A percentile compares a stretch with the other conserved stretches of the same genome.
Conservation (phyloP, 2,888 invertebrate genomes). For the Eupeodes luniger region DNA sequence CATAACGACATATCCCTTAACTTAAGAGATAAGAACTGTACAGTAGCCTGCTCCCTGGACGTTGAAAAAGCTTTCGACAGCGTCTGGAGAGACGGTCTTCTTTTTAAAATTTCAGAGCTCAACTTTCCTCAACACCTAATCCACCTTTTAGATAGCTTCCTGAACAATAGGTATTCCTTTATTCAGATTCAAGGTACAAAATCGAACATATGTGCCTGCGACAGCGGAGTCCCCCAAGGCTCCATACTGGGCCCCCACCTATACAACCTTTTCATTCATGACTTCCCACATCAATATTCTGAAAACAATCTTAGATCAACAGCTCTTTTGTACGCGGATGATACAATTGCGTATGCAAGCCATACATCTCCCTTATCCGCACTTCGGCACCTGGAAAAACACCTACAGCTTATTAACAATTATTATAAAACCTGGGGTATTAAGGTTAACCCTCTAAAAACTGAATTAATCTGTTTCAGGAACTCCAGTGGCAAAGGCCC, state of each 20-base stretch:
- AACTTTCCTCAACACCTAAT: neutral
- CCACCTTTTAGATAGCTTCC: slow-evolving; percentile 20
- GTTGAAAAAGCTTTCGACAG: neutral
- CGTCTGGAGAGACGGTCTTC: neutral
- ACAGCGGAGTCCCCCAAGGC: slow-evolving; percentile 54
- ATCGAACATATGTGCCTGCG: neutral
- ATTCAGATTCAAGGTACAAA: slow-evolving; percentile 4
- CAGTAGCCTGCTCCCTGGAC: neutral
- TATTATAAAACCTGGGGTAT: slow-evolving; percentile 56
- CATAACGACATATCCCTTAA: neutral
- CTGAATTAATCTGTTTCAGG: slow-evolving; percentile 40
- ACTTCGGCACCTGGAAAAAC: neutral
- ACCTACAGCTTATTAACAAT: slow-evolving; percentile 11
- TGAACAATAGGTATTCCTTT: slow-evolving; percentile 21
- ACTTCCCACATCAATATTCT: slow-evolving; percentile 55
- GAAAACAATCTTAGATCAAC: slow-evolving; percentile 1
- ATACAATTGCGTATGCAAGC: slow-evolving; percentile 45
- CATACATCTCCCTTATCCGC: slow-evolving; percentile 9
- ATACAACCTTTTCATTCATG: slow-evolving; percentile 40
- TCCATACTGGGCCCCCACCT: slow-evolving; percentile 29
- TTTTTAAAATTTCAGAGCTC: neutral
- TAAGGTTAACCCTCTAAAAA: slow-evolving; percentile 35
- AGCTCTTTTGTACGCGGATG: slow-evolving; percentile 57
- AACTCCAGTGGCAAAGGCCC: slow-evolving; percentile 53
- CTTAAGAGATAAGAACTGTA: neutral